phyloP scores from a whole-genome alignment of 1,140 invertebrate species.

The Latrodectus geometricus region DNA sequence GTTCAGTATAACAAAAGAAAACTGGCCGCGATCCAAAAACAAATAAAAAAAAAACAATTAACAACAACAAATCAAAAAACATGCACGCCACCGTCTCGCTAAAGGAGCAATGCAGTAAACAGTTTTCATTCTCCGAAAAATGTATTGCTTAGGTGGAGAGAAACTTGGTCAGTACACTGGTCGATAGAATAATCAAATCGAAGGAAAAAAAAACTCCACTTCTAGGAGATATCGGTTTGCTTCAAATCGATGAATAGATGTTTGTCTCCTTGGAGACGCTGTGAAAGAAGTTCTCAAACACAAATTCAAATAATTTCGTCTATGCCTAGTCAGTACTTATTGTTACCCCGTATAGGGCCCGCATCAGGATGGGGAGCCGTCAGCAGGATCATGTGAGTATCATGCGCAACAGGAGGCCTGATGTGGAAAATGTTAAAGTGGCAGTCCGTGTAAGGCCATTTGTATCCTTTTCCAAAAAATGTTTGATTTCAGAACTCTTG shows the following conservation, averaged over 20 bases:
- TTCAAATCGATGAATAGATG: not conserved
- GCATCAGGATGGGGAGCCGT: not conserved
- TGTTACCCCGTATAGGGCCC: not conserved
- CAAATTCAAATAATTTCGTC: slow-evolving; percentile 4
- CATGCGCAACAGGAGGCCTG: slow-evolving; percentile 58
- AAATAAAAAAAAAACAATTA: too few relatives aligned
- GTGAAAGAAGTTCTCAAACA: slow-evolving; percentile 26
- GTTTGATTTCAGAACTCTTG: too few relatives aligned
- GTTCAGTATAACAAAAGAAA: too few relatives aligned
- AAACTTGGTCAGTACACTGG: not conserved
- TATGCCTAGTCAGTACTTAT: slow-evolving; percentile 18
- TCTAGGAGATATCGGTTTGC: not conserved
- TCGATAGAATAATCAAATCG: slow-evolving; percentile 1
- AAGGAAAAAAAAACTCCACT: not conserved
- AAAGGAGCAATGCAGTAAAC: not conserved
- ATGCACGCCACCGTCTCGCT: not conserved
- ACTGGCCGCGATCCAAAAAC: too few relatives aligned
- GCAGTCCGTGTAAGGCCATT: slow-evolving; percentile 76
- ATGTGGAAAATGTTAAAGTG: slow-evolving; percentile 74
- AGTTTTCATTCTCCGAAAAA: not conserved
- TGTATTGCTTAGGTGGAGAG: not conserved
- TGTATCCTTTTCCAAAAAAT: slow-evolving; percentile 68
- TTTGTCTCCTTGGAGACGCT: slow-evolving; percentile 45
- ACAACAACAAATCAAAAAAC: not conserved
- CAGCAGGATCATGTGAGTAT: not conserved